Percentiles rank a stretch among this genome's conserved stretches.
phyloP scores from a whole-genome alignment of 2,888 invertebrate species.

The Lysandra coridon region DNA sequence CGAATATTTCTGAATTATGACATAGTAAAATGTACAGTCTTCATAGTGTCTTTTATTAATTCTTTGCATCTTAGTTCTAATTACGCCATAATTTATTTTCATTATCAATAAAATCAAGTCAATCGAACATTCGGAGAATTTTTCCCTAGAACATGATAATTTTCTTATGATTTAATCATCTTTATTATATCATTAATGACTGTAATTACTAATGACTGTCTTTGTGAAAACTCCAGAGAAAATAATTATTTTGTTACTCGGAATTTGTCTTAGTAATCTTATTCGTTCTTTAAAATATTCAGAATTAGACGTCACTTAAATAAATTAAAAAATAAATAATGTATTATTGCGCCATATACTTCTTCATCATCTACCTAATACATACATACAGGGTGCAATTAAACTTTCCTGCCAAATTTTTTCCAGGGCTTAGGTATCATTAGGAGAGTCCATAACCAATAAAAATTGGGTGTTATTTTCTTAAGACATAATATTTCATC shows the following conservation, averaged over 20 bases:
- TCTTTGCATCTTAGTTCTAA: background rate
- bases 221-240: background rate
- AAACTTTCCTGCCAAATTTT: too few relatives aligned
- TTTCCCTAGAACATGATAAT: background rate
- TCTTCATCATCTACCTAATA: too few relatives aligned
- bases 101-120: background rate
- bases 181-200: background rate
- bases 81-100: background rate
- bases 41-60: background rate
- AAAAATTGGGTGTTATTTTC: too few relatives aligned
- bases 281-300: background rate
- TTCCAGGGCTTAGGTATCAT: too few relatives aligned
- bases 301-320: background rate
- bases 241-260: background rate
- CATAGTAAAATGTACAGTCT: too few relatives aligned
- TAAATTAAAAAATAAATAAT: background rate
- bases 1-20: too few relatives aligned
- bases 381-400: too few relatives aligned
- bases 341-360: too few relatives aligned
- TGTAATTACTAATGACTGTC: background rate
- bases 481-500: too few relatives aligned
- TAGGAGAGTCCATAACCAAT: too few relatives aligned
- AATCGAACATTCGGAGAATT: background rate
- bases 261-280: slow-evolving; percentile 2
- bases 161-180: background rate